Conservation (phyloP, 2,888 invertebrate genomes). For the Andrena fulva region DNA sequence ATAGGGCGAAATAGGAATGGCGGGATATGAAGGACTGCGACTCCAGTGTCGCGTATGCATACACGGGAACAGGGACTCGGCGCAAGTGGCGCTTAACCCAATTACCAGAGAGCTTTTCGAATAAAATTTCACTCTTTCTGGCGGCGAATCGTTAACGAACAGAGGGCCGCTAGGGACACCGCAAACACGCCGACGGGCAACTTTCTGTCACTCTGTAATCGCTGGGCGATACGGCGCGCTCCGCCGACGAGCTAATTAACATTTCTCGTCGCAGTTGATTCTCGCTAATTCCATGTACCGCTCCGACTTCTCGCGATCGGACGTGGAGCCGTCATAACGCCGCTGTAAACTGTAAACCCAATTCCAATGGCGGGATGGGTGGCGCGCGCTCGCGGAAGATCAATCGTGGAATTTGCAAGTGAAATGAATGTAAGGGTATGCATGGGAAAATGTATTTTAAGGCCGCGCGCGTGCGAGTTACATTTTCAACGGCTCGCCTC, state of each 20-base stretch:
- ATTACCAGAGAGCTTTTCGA: constrained; percentile 27
- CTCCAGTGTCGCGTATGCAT: constrained; percentile 17
- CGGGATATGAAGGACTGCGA: constrained; percentile 28
- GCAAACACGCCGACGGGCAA: constrained; percentile 17
- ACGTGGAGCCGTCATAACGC: constrained; percentile 21
- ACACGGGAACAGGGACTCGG: background rate
- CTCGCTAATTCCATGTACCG: constrained; percentile 38
- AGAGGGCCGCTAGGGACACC: background rate
- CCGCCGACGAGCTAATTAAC: constrained; percentile 45
- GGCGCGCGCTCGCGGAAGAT: constrained; percentile 23
- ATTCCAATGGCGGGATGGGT: constrained; percentile 24
- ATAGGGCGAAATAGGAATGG: constrained; percentile 6
- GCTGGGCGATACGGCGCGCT: constrained; percentile 15
- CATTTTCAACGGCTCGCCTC: constrained; percentile 39
- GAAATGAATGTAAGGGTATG: constrained; percentile 54
- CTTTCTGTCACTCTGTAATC: constrained; percentile 6
- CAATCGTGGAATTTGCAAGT: constrained; percentile 58
- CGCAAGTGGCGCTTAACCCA: constrained; percentile 50
- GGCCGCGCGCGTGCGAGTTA: constrained; percentile 18
- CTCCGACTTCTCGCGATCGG: constrained; percentile 31
- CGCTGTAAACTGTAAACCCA: constrained; percentile 42
- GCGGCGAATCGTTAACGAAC: constrained; percentile 10
- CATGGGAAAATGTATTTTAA: constrained; percentile 45
- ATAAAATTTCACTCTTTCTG: constrained; percentile 20
- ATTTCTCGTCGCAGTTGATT: constrained; percentile 46